phyloP scores from a whole-genome alignment of 2,113 vertebrate genomes.

The Aegithalos caudatus region DNA sequence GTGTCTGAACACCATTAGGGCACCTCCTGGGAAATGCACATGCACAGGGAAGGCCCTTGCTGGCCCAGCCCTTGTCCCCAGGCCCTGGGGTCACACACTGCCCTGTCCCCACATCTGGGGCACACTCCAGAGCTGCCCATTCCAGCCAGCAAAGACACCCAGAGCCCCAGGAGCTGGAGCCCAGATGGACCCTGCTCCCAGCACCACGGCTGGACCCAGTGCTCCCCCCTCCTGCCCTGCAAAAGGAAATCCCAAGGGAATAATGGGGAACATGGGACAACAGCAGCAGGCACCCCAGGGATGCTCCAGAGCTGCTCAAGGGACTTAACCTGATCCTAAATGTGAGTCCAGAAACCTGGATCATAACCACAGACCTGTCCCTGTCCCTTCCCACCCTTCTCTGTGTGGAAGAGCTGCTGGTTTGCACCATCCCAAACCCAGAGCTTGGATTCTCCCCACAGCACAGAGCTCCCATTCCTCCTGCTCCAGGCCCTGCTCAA shows the following conservation, averaged over 20 bases:
- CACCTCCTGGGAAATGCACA: neutral
- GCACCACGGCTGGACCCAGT: accelerated
- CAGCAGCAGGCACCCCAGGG: neutral
- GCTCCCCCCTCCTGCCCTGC: neutral
- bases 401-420: accelerated
- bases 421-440: neutral
- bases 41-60: neutral
- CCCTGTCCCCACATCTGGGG: neutral
- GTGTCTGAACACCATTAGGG: accelerated
- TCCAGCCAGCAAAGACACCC: neutral
- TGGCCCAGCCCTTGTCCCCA: neutral
- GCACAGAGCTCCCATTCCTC: neutral
- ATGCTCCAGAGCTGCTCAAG: neutral
- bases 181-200: neutral
- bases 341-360: neutral
- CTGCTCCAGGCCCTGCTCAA: neutral
- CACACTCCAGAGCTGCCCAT: neutral
- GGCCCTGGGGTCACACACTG: accelerated
- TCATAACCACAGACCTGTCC: accelerated
- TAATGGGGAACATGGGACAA: accelerated
- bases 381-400: neutral
- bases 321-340: neutral
- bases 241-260: neutral
- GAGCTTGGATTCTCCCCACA: accelerated
- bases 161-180: neutral